Evolutionary conservation across 2,888 invertebrate genomes (phyloP).

Genomic region (Carabus problematicus): DNA sequence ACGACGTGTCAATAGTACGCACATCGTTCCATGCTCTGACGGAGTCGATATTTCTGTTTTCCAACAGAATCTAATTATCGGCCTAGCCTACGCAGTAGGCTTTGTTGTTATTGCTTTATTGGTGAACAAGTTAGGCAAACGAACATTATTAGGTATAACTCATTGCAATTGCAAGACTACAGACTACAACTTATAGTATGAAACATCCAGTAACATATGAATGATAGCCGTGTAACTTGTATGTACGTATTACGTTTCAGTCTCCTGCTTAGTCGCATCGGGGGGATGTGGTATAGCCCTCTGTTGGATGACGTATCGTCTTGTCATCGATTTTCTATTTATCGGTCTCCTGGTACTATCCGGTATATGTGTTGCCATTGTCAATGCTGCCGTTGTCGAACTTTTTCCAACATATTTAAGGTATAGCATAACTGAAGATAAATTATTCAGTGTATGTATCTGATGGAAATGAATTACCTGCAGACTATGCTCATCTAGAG

Average conservation of each 20-base stretch:
- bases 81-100: slow-evolving; percentile 45
- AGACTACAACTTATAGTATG: not conserved
- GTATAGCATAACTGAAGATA: not conserved
- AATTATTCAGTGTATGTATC: not conserved
- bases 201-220: too few species aligned
- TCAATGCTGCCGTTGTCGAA: slow-evolving; percentile 50
- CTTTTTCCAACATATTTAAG: slow-evolving; percentile 39
- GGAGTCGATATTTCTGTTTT: slow-evolving; percentile 44
- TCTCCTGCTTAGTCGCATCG: slow-evolving; percentile 44
- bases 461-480: not conserved
- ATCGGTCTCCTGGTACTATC: slow-evolving; percentile 47
- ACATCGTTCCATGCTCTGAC: slow-evolving; percentile 21
- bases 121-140: slow-evolving; percentile 45
- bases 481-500: not conserved
- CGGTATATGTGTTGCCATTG: slow-evolving; percentile 51
- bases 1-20: not conserved
- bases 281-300: slow-evolving; percentile 42
- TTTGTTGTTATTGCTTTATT: slow-evolving; percentile 43
- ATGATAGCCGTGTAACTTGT: too few species aligned
- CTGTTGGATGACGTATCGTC: slow-evolving; percentile 46
- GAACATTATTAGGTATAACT: slow-evolving; percentile 45
- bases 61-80: slow-evolving; percentile 45
- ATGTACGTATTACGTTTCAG: slow-evolving; percentile 38
- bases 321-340: slow-evolving; percentile 49
- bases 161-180: not conserved